Base-by-base conservation (phyloP, 37 sponge, comb jelly and placozoan species). In the Beroe ovata region DNA sequence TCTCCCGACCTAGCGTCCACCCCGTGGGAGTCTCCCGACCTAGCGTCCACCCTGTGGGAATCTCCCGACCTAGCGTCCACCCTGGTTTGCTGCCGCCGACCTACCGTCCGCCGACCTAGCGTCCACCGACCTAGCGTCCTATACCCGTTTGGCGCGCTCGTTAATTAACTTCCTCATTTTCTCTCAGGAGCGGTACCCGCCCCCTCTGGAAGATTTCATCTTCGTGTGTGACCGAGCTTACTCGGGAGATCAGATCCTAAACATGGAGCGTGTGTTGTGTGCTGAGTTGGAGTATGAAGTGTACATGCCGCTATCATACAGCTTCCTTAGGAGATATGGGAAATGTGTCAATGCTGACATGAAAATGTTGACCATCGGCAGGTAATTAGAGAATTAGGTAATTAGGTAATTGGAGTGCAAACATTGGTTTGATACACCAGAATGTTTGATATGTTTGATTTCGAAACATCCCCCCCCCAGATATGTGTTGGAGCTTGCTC, bases 191-290 rank as follows among this genome's bases (percentile, higher is more conserved):
- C 89, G 94, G 37, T 92, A 92, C 72, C 96, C 94, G 20, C 99
- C 99, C 1, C 66, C 94, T 21, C 92, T 99, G 29, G 99, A 99
- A 64, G 99, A 99, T 58, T 99, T 99, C 88, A 88, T 99, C 33
- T 96, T 94, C 91, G 89, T 99, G 38, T 99, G 99, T 92, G 99
- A 95, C 60, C 95, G 95, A 91, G 99, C 99, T 20, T 99, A 96
- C 89, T 92, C 92, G 38, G 71, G 90, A 21, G 64, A 92, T 40
- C 94, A 96, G 64, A 62, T 99, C 62, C 90, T 94, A 16, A 84
- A 88, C 22, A 95, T 92, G 93, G 99, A 99, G 88, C 72, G 88
- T 14, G 92, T 95, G 23, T 90, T 99, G 64, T 81, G 94, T 2
- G 28, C 91, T 26, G 60, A 71, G n/a, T 64, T 99, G 20, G 90